Percentiles rank a stretch among this genome's conserved stretches.
Evolutionary conservation across 2,888 invertebrate genomes (phyloP).

Genomic region (Phlogophora meticulosa): DNA sequence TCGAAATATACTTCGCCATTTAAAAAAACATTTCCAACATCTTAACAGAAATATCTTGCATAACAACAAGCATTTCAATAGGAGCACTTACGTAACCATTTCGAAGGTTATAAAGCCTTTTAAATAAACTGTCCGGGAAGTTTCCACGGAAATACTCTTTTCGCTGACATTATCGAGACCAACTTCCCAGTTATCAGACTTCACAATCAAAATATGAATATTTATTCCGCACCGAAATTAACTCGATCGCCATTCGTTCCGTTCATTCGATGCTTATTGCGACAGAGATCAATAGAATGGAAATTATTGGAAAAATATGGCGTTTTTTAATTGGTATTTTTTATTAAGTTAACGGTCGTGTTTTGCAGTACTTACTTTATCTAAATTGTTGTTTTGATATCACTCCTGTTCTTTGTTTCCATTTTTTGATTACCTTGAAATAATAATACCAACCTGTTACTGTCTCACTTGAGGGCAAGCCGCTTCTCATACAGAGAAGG

Average conservation of each 20-base stretch:
- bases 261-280: conserved; percentile 60
- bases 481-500: too few relatives aligned
- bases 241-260: conserved; percentile 56
- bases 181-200: conserved; percentile 64
- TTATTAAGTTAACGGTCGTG: conserved; percentile 18
- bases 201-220: conserved; percentile 68
- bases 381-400: conserved; percentile 9
- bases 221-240: conserved; percentile 64
- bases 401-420: neutral
- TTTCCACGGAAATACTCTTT: conserved; percentile 65
- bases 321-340: conserved; percentile 43
- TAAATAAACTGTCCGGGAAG: conserved; percentile 58
- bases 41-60: neutral
- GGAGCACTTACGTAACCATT: conserved; percentile 30
- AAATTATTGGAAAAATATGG: conserved; percentile 46
- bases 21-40: conserved; percentile 6
- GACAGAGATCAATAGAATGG: conserved; percentile 55
- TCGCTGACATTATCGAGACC: conserved; percentile 66
- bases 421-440: too few relatives aligned
- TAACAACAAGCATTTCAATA: conserved; percentile 7
- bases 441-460: too few relatives aligned
- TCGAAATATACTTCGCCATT: neutral
- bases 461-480: too few relatives aligned
- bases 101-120: conserved; percentile 36
- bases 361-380: neutral